phyloP scores from a whole-genome alignment of 2,888 invertebrate genomes.

The Oscheius sp. region DNA sequence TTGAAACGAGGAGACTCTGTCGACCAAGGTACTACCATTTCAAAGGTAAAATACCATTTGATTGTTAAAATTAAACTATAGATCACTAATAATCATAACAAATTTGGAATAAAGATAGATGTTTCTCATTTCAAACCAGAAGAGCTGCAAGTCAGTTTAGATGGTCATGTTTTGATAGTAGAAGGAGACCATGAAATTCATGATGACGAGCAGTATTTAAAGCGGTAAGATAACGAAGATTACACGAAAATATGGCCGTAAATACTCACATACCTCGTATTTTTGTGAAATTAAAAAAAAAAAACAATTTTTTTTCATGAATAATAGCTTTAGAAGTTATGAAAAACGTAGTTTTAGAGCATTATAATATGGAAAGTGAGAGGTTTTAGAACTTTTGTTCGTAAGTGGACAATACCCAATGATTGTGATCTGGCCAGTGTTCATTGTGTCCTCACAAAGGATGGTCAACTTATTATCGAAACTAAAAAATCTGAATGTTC shows the following conservation, averaged over 20 bases:
- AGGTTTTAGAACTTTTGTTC: neutral
- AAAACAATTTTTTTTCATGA: no score
- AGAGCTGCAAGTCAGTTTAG: neutral
- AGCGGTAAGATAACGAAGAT: neutral
- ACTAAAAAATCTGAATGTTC: neutral
- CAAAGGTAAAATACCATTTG: no score
- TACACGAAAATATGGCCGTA: neutral
- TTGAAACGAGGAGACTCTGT: neutral
- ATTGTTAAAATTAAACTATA: no score
- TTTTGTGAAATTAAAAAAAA: no score
- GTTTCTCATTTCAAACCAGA: neutral
- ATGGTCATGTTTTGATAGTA: neutral
- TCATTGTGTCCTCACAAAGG: neutral
- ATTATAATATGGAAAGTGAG: no score
- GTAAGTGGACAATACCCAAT: neutral
- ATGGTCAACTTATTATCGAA: neutral
- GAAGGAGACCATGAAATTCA: neutral
- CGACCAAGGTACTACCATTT: neutral
- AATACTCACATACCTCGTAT: no score
- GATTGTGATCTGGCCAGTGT: neutral
- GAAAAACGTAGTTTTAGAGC: no score
- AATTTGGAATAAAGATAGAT: neutral
- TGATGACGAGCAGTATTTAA: neutral
- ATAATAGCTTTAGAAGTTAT: no score
- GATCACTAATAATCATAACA: neutral